Percentiles rank a stretch among this genome's conserved stretches.
Evolutionary conservation across 2,113 vertebrate species (phyloP).

Genomic region (Cepphus grylle): DNA sequence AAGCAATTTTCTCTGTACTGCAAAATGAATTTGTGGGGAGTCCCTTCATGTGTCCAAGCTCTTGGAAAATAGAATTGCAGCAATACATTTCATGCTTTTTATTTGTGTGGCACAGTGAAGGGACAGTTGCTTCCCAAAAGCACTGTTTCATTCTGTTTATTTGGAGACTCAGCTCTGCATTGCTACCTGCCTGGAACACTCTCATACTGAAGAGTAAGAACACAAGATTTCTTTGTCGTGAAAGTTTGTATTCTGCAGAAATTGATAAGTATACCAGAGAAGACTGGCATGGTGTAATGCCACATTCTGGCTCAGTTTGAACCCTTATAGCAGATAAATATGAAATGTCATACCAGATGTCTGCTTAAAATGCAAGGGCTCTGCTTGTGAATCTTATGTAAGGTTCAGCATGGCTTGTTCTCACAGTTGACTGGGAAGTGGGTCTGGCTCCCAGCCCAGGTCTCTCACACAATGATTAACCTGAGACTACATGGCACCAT

Average conservation of each 20-base stretch:
- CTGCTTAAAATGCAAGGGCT: constrained; percentile 58
- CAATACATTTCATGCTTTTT: neutral
- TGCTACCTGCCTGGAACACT: neutral
- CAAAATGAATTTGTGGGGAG: constrained; percentile 22
- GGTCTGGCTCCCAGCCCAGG: constrained; percentile 71
- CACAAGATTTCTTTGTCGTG: neutral
- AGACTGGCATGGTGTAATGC: neutral
- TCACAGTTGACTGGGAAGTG: constrained; percentile 52
- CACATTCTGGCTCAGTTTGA: constrained; percentile 18
- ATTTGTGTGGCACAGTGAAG: neutral
- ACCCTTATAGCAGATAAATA: constrained; percentile 31
- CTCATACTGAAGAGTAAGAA: neutral
- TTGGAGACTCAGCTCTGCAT: neutral
- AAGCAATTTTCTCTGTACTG: neutral
- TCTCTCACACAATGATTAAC: constrained; percentile 69
- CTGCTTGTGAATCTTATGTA: constrained; percentile 58
- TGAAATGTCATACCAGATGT: constrained; percentile 47
- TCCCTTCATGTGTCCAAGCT: neutral
- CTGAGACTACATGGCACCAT: constrained; percentile 68
- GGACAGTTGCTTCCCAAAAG: constrained; percentile 9
- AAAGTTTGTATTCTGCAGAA: constrained; percentile 5
- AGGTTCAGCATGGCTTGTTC: constrained; percentile 55
- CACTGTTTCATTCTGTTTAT: neutral
- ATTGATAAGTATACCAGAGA: neutral
- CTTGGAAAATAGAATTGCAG: constrained; percentile 21